phyloP scores from a whole-genome alignment of 2,797 vertebrate species.

The Anguilla anguilla region DNA sequence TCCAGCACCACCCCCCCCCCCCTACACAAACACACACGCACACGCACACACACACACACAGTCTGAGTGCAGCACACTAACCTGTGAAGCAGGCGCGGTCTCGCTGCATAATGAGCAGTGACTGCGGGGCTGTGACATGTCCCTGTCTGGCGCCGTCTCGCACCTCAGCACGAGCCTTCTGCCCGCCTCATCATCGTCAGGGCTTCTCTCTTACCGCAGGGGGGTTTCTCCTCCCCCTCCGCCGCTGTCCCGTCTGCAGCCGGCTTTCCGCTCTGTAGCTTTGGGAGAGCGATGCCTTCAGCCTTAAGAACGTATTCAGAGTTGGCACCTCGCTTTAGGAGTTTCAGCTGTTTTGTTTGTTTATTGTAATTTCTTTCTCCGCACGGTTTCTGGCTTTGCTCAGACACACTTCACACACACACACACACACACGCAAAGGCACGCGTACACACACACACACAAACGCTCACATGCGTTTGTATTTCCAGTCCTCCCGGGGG shows the following conservation, averaged over 20 bases:
- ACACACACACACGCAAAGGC: no score
- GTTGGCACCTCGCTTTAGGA: neutral
- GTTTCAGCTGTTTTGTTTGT: neutral
- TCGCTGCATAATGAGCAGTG: constrained; percentile 48
- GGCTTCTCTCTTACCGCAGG: constrained; percentile 43
- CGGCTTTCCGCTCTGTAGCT: constrained; percentile 19
- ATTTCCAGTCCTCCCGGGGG: neutral
- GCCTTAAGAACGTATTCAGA: neutral
- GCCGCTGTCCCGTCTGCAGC: no score
- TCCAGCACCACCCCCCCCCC: neutral
- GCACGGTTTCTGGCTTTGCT: neutral
- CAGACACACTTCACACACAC: neutral
- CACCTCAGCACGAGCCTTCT: constrained; percentile 52
- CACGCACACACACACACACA: constrained; percentile 38
- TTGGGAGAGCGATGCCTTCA: neutral
- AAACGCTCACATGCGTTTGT: neutral
- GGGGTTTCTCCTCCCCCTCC: constrained; percentile 33
- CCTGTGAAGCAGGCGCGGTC: constrained; percentile 38
- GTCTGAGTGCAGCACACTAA: constrained; percentile 32
- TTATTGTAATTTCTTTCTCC: neutral
- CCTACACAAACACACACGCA: constrained; percentile 4
- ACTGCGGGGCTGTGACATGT: constrained; percentile 60
- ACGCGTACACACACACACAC: no score
- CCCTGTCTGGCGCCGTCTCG: constrained; percentile 58
- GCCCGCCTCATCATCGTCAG: constrained; percentile 45